These are phyloP conservation scores for Manacus vitellinus DNA, from an alignment of 2,113 vertebrate genomes.

Conservation along the genomic window DNA sequence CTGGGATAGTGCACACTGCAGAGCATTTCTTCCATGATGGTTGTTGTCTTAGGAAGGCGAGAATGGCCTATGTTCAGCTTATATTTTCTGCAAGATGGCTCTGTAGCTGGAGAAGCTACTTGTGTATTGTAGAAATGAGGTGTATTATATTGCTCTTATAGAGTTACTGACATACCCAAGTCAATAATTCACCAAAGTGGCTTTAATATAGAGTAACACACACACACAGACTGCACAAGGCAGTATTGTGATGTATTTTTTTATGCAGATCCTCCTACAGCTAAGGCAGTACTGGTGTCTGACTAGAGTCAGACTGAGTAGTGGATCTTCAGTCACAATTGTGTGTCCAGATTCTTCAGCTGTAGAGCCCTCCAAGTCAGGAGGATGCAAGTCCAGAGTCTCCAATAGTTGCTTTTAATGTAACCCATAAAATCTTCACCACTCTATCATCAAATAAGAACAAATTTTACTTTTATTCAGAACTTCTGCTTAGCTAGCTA, in stretches of 20 bases:
- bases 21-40: neutral
- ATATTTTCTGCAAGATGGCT: neutral
- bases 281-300: neutral
- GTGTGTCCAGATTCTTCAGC: neutral
- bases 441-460: neutral
- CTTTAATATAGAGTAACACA: neutral
- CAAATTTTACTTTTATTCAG: neutral
- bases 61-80: neutral
- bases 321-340: neutral
- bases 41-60: neutral
- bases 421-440: neutral
- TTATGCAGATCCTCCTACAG: neutral
- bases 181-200: neutral
- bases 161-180: neutral
- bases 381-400: neutral
- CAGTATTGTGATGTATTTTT: rapidly evolving
- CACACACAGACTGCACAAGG: neutral
- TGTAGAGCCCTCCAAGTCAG: neutral
- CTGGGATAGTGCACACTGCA: rapidly evolving
- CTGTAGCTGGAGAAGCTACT: neutral
- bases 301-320: neutral
- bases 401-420: neutral
- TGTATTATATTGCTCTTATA: rapidly evolving
- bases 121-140: neutral
- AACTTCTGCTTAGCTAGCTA: neutral